Conservation (phyloP, 2,113 vertebrate genomes). For the Promerops cafer region DNA sequence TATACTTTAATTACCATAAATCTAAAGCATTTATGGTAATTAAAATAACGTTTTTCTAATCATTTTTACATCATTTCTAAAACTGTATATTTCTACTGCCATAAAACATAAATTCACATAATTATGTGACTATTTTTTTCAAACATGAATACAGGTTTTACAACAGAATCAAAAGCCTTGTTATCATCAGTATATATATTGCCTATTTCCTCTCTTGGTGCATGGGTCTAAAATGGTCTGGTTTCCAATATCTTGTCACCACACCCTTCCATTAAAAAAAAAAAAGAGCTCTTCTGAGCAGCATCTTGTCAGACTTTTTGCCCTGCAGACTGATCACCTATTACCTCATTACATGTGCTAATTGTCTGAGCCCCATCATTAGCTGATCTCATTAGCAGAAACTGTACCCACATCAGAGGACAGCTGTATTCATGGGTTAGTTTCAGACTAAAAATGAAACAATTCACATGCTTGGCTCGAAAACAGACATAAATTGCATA, state of each 20-base stretch:
- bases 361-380: not conserved
- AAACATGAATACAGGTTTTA: not conserved
- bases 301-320: not conserved
- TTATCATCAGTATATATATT: not conserved
- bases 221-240: not conserved
- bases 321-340: not conserved
- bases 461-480: not conserved
- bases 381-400: not conserved
- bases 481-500: not conserved
- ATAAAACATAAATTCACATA: not conserved
- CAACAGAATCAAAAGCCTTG: not conserved
- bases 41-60: not conserved
- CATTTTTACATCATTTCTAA: not conserved
- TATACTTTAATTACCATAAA: not conserved
- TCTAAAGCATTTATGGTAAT: not conserved
- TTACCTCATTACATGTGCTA: not conserved
- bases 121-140: not conserved
- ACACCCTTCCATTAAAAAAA: not conserved
- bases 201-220: not conserved
- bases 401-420: not conserved
- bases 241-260: not conserved
- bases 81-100: not conserved
- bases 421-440: not conserved
- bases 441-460: not conserved
- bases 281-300: not conserved